These are phyloP conservation scores for Buathra laborator DNA, from an alignment of 2,888 invertebrate genomes.

Conservation along the genomic window DNA sequence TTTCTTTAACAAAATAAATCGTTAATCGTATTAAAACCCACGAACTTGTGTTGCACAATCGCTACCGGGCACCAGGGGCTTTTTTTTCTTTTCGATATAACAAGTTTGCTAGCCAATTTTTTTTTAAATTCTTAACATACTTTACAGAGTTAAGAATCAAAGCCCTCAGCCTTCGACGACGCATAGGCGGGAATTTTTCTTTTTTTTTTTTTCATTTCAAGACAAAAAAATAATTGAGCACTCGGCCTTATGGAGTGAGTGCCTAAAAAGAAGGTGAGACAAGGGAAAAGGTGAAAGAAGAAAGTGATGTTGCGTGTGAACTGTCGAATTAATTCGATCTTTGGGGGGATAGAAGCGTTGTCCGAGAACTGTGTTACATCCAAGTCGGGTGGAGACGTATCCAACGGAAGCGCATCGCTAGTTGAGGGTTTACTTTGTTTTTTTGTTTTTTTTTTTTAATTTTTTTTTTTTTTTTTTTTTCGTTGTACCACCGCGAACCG, in stretches of 20 bases:
- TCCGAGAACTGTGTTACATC: conserved; percentile 77
- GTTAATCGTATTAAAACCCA: background rate
- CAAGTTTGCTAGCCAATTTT: conserved; percentile 83
- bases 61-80: conserved; percentile 15
- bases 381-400: conserved; percentile 72
- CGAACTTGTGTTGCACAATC: conserved; percentile 37
- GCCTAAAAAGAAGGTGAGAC: conserved; percentile 33
- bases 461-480: conserved; percentile 56
- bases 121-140: conserved; percentile 81
- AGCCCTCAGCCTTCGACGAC: conserved; percentile 71
- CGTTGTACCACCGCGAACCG: conserved; percentile 79
- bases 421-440: conserved; percentile 73
- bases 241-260: too few relatives aligned
- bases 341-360: conserved; percentile 77
- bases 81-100: conserved; percentile 26
- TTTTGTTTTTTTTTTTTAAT: conserved; percentile 56
- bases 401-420: conserved; percentile 78
- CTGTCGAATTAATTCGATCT: conserved; percentile 78
- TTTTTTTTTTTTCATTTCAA: conserved; percentile 40
- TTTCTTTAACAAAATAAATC: conserved; percentile 34
- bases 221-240: conserved; percentile 42
- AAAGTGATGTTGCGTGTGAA: conserved; percentile 83
- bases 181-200: conserved; percentile 2
- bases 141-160: conserved; percentile 82
- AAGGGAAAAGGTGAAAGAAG: conserved; percentile 77